A percentile compares a stretch with the other conserved stretches of the same genome.
Conservation (phyloP, 2,113 vertebrate genomes). For the Malurus alboscapulatus region DNA sequence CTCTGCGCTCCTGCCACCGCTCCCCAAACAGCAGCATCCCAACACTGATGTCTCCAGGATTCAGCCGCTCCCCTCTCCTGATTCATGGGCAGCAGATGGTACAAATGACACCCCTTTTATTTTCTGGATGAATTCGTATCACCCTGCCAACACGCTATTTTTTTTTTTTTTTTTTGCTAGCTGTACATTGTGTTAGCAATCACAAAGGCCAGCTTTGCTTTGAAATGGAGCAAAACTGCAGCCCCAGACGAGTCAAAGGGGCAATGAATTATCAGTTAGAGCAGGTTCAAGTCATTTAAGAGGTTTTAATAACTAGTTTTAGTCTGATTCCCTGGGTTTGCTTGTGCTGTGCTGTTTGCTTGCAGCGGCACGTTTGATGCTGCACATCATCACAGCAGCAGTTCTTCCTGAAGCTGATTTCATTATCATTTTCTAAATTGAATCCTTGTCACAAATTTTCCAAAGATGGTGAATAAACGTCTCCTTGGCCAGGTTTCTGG, state of each 20-base stretch:
- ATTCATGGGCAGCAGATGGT: slow-evolving; percentile 18
- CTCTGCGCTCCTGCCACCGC: neutral
- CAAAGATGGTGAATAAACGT: neutral
- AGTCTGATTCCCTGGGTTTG: neutral
- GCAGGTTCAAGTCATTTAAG: neutral
- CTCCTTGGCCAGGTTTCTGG: neutral
- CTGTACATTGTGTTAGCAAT: neutral
- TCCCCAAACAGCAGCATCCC: neutral
- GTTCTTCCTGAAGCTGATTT: neutral
- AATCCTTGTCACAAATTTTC: neutral
- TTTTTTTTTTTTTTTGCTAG: neutral
- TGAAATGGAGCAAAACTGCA: neutral
- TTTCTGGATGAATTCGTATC: neutral
- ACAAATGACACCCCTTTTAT: slow-evolving; percentile 7
- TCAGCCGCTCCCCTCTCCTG: neutral
- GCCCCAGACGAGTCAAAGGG: neutral
- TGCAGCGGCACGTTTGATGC: neutral
- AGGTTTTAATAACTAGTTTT: neutral
- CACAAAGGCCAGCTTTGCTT: neutral
- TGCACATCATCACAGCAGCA: neutral
- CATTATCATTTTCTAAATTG: neutral
- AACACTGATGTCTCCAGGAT: neutral
- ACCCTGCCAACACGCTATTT: neutral
- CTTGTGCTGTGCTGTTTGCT: neutral
- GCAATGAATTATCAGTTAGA: neutral